A percentile compares a stretch with the other conserved stretches of the same genome.
Conservation (phyloP, 2,113 vertebrate genomes). For the Herpetotheres cachinnans region DNA sequence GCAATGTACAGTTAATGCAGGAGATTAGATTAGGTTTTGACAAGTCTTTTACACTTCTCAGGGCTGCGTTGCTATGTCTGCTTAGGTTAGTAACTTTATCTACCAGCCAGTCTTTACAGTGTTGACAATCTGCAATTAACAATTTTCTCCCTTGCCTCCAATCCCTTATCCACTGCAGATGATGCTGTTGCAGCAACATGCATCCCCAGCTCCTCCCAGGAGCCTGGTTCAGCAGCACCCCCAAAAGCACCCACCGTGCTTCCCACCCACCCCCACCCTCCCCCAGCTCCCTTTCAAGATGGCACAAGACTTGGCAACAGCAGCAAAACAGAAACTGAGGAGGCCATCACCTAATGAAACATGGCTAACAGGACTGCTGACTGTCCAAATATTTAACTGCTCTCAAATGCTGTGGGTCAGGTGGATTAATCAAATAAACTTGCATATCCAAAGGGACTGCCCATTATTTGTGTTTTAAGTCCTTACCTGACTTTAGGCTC, state of each 20-base stretch:
- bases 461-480: slow-evolving; percentile 1
- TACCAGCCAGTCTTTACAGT: not conserved
- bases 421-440: slow-evolving; percentile 43
- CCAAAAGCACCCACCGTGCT: rapidly evolving
- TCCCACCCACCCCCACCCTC: not conserved
- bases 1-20: not conserved
- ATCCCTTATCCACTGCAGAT: not conserved
- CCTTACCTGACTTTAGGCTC: not conserved
- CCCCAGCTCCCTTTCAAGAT: not conserved
- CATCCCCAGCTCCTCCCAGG: not conserved
- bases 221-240: not conserved
- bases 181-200: not conserved
- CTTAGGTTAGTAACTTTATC: slow-evolving; percentile 6
- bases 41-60: slow-evolving; percentile 30
- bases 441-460: not conserved
- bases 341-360: slow-evolving; percentile 26
- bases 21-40: slow-evolving; percentile 27
- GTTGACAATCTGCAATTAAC: not conserved
- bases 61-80: not conserved
- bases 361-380: slow-evolving; percentile 16
- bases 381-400: slow-evolving; percentile 55
- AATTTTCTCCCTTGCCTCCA: not conserved
- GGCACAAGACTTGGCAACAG: not conserved
- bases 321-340: not conserved
- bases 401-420: not conserved